Percentiles rank a stretch among this genome's conserved stretches.
phyloP scores from a whole-genome alignment of 2,113 vertebrate species.

The Poeciliopsis occidentalis region DNA sequence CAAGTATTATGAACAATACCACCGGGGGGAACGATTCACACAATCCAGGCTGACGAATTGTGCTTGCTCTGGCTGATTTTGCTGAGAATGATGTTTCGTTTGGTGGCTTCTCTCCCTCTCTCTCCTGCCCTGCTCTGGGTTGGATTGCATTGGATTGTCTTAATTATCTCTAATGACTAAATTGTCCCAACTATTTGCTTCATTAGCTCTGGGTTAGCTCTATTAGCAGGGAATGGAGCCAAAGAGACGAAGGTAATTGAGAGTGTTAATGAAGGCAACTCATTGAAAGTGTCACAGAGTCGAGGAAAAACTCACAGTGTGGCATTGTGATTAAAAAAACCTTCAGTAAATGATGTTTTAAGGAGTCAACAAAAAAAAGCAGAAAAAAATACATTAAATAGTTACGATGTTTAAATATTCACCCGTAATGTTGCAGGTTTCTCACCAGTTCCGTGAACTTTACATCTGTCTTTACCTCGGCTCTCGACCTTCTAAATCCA shows the following conservation, averaged over 20 bases:
- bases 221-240: conserved; percentile 68
- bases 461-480: conserved; percentile 42
- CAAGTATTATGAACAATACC: conserved; percentile 63
- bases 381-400: neutral
- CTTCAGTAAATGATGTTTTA: too few relatives aligned
- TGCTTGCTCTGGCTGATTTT: conserved; percentile 29
- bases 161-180: conserved; percentile 80
- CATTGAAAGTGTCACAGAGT: conserved; percentile 29
- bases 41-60: conserved; percentile 54
- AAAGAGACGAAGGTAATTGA: conserved; percentile 59
- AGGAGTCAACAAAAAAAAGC: neutral
- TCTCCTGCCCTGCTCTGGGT: conserved; percentile 30
- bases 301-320: neutral
- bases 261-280: conserved; percentile 68
- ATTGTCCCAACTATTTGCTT: conserved; percentile 79
- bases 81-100: conserved; percentile 23
- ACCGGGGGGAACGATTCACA: conserved; percentile 62
- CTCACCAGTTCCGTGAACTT: conserved; percentile 12
- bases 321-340: neutral
- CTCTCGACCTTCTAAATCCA: conserved; percentile 50
- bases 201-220: conserved; percentile 77
- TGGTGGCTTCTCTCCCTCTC: conserved; percentile 34
- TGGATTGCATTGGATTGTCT: conserved; percentile 73
- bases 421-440: conserved; percentile 29
- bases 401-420: conserved; percentile 11